Conservation (phyloP, 2,113 vertebrate genomes). For the Coptodon bakossiorum region DNA sequence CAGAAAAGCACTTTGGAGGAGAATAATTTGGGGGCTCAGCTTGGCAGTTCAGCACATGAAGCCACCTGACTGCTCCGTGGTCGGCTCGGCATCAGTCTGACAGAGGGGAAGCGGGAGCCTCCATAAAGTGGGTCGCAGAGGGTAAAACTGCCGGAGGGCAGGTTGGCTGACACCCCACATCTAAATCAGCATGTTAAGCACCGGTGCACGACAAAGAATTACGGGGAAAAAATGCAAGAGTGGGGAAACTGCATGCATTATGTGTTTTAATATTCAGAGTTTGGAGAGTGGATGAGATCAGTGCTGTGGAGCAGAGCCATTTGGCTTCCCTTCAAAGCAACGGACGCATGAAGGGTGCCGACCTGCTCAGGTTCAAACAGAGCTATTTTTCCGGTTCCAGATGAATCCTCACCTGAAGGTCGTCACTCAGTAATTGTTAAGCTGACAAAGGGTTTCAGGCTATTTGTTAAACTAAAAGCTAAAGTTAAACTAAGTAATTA, state of each 20-base stretch:
- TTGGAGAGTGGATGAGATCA: slow-evolving; percentile 44
- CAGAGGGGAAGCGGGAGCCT: slow-evolving; percentile 9
- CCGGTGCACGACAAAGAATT: slow-evolving; percentile 30
- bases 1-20: not conserved
- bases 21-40: not conserved
- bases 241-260: slow-evolving; percentile 30
- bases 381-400: not conserved
- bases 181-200: slow-evolving; percentile 44
- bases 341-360: slow-evolving; percentile 9
- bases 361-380: not conserved
- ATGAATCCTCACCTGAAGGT: slow-evolving; percentile 24
- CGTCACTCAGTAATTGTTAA: not conserved
- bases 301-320: slow-evolving; percentile 36
- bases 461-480: not conserved
- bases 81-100: slow-evolving; percentile 10
- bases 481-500: not conserved
- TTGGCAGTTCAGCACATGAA: not conserved
- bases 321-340: slow-evolving; percentile 51
- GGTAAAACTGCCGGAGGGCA: slow-evolving; percentile 36
- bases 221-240: not conserved
- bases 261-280: slow-evolving; percentile 51
- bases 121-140: slow-evolving; percentile 49
- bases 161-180: slow-evolving; percentile 49
- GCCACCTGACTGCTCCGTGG: slow-evolving; percentile 26
- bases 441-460: not conserved